A percentile compares a stretch with the other conserved stretches of the same genome.
Conservation (phyloP, 2,888 invertebrate genomes). For the Taenaris catops region DNA sequence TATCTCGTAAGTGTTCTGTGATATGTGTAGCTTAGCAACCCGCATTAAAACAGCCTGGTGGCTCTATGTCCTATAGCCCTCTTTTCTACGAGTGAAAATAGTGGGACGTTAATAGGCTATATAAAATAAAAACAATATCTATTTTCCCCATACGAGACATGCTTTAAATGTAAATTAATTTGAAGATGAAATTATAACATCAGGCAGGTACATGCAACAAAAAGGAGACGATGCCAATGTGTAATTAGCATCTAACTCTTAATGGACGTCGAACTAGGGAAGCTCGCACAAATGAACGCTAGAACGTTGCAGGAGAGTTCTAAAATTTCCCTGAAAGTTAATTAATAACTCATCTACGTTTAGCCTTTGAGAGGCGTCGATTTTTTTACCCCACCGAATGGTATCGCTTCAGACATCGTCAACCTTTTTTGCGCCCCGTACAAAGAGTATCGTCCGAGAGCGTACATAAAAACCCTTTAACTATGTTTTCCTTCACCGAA, state of each 20-base stretch:
- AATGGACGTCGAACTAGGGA: constrained; percentile 10
- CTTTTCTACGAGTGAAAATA: too few relatives aligned
- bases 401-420: constrained; percentile 53
- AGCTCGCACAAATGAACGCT: constrained; percentile 5
- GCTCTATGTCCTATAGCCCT: too few relatives aligned
- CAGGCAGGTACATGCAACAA: too few relatives aligned
- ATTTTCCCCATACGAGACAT: too few relatives aligned
- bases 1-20: too few relatives aligned
- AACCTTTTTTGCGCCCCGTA: constrained; percentile 64
- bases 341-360: constrained; percentile 59
- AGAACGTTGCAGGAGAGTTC: constrained; percentile 12
- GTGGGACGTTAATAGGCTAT: too few relatives aligned
- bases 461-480: constrained; percentile 79
- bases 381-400: constrained; percentile 44
- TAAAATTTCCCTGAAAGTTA: constrained; percentile 54
- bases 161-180: too few relatives aligned
- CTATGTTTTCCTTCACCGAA: too few relatives aligned
- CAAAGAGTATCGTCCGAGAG: constrained; percentile 53
- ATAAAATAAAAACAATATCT: too few relatives aligned
- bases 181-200: too few relatives aligned
- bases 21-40: too few relatives aligned
- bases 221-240: background rate
- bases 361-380: constrained; percentile 47
- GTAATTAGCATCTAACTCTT: constrained; percentile 7
- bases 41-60: too few relatives aligned